Evolutionary conservation across 2,113 vertebrate genomes (phyloP), one percentile per base, ranked within the genome.

Genomic region (Scatophagus argus): DNA sequence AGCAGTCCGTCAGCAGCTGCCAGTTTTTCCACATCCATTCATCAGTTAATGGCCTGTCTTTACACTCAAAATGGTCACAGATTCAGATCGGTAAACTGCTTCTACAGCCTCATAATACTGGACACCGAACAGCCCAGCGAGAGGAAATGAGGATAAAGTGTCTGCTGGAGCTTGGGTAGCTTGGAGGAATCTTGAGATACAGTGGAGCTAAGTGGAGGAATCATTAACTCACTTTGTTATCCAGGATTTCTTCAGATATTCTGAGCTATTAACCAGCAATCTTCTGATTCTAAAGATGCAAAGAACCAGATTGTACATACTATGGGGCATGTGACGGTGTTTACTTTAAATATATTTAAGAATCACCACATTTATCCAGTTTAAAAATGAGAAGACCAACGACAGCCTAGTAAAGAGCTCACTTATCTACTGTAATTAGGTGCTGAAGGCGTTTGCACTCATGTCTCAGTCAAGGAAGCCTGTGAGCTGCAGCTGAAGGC

Each of bases 1-100:
- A 59, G 23, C 10, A 9, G 7, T 44, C 55, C 23, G 41, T 56
- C 49, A 0, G 36, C 69, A 38, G 32, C 54, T 38, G 11, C 19
- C 65, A 5, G 11, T 70, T n/a, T 55, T 69, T 14, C 49, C 56
- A 12, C 41, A 67, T 55, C 25, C 21, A 13, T 74, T 43, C 27
- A 67, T 49, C 21, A 19, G 47, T 0, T 19, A 64, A 69, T 19
- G 0, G 41, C 14, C 34, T 23, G 36, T 56, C 39, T 27, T 36
- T 23, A 63, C 8, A 43, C 27, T 27, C 27, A 36, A 12, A 25
- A 25, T 3, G 32, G 38, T 59, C 32, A 41, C 63, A 60, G 10
- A 44, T 65, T 44, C n/a, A 38, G 3, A 65, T 56, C 73, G 34
- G 14, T 43, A 36, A 44, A 27, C 21, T 59, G 31, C 41, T 11